A percentile compares a stretch with the other conserved stretches of the same genome.
phyloP scores from a whole-genome alignment of 2,797 vertebrate species.

The Alcedo atthis region DNA sequence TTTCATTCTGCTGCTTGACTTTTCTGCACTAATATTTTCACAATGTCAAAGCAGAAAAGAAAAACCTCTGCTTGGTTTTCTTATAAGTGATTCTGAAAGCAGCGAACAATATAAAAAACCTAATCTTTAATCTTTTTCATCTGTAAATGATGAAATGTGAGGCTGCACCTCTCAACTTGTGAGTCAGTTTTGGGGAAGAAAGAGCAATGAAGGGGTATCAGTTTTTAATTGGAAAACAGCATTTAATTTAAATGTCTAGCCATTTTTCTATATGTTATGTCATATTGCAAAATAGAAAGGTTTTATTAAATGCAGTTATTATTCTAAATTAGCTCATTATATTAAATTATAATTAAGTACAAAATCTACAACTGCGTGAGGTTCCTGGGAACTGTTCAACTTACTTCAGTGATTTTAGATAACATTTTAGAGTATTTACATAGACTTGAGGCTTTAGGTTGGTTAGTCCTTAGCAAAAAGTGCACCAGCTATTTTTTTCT shows the following conservation, averaged over 20 bases:
- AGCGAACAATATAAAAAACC: not conserved
- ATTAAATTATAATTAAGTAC: not conserved
- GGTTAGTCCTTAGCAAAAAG: not conserved
- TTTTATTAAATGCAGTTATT: slow-evolving; percentile 20
- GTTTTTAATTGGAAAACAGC: not conserved
- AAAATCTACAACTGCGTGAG: not conserved
- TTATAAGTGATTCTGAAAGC: not conserved
- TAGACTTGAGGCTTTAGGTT: not conserved
- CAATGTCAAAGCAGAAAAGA: not conserved
- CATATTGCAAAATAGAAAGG: slow-evolving; percentile 21
- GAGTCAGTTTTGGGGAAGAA: slow-evolving; percentile 14
- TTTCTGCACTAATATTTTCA: not conserved
- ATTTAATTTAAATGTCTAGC: slow-evolving; percentile 8
- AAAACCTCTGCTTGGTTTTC: not conserved
- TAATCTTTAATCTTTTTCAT: not conserved
- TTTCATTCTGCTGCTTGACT: not conserved
- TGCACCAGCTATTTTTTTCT: not conserved
- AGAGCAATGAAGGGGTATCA: slow-evolving; percentile 20
- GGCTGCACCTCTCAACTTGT: not conserved
- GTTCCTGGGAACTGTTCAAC: not conserved
- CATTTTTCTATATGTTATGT: not conserved
- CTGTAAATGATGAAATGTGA: not conserved
- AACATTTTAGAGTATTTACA: not conserved
- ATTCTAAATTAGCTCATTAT: slow-evolving; percentile 26
- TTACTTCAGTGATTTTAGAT: not conserved